Conservation (phyloP, 2,888 invertebrate genomes). For the Hydriomena furcata region DNA sequence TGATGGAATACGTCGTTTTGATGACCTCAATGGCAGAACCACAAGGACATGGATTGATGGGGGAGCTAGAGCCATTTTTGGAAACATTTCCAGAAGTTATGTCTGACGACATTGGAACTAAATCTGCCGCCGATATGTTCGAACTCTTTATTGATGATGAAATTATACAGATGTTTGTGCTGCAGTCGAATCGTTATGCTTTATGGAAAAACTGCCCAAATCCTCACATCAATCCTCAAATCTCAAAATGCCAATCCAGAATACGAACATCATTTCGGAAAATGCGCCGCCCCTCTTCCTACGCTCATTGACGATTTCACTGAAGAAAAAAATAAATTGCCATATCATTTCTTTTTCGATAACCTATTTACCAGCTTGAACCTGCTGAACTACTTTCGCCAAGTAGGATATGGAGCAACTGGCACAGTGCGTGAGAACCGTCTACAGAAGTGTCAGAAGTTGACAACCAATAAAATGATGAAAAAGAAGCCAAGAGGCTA, state of each 20-base stretch:
- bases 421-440: neutral
- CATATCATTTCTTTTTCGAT: neutral
- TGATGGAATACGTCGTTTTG: no score
- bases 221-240: neutral
- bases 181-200: neutral
- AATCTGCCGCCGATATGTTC: constrained; percentile 1
- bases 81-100: constrained; percentile 1
- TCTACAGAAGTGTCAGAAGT: neutral
- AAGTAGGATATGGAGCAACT: neutral
- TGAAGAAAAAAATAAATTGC: neutral
- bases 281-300: no score
- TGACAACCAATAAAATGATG: neutral
- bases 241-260: neutral
- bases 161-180: neutral
- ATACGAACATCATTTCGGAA: no score
- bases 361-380: neutral
- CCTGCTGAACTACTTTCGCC: neutral
- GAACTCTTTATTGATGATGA: neutral
- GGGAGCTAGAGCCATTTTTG: neutral
- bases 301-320: neutral
- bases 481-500: neutral
- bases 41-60: constrained; percentile 4
- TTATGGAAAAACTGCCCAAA: neutral
- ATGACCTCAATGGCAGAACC: no score
- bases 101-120: neutral